Base-by-base conservation (phyloP, 2,888 invertebrate species). In the Merodon equestris region DNA sequence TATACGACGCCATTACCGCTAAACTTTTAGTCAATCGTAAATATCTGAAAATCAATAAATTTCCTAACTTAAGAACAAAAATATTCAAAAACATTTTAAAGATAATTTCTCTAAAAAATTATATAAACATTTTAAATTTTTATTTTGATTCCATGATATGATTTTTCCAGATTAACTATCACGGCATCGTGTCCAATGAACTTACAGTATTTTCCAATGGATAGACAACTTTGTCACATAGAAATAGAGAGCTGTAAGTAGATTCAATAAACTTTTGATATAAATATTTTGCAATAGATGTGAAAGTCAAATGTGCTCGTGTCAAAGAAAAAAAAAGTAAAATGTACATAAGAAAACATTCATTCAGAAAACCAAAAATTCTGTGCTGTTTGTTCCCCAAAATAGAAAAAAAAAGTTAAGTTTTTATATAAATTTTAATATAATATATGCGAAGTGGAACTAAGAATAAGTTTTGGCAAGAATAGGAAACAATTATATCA, bases 171-270 rank as follows among this genome's bases (percentile, higher is more conserved):
- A 86, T 93, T 97, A 90, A 97, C 97, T 83, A 96, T 97, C 86
- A 97, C 97, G 82, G 96, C 97, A 83, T 96, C 97, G 84, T 97
- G 97, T 90, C 97, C 97, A 70, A 97, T 97, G 97, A 96, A 97
- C 89, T 93, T 97, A 57, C 96, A 97, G 88, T 97, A 97, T 90
- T 97, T 97, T 89, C 97, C 97, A 42, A 97, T 97, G 97, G 97
- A 97, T 89, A 93, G 96, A 84, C 97, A 97, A 88, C 90, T 96
- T 83, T 97, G 97, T 90, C 95, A 96, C 88, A 96, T 97, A 89
- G 96, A 97, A 91, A 96, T 97, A 86, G 97, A 97, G 93, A 97
- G 97, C 92, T 97, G 97, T 97, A 94, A 97, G 97, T 96, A 94
- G 27, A 27, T 36, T 34, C 63, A 44, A 34, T 42, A 54, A 47